Base-by-base conservation (phyloP, 2,888 invertebrate genomes). In the Stenichneumon culpator region DNA sequence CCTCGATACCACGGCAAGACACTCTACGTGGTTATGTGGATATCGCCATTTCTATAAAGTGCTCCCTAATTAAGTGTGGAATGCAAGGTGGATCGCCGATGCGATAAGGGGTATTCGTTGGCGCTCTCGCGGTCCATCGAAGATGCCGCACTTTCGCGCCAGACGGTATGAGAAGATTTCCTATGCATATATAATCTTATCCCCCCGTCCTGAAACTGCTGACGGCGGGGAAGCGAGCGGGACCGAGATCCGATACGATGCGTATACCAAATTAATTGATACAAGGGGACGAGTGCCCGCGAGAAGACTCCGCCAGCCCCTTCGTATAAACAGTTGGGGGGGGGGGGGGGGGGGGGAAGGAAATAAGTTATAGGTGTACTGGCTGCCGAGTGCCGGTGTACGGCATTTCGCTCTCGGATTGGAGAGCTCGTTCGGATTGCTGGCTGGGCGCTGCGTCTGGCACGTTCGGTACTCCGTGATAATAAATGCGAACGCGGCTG, bases 1-100 rank as follows among this genome's bases (percentile, higher is more conserved):
- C 32, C 44, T 50, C 69, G 7, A 25, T 60, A 60, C 28, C 5
- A 0, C 60, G 3, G 28, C 63, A 6, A 3, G 25, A 47, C 19
- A 32, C 19, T 60, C 36, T 11, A 72, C 6, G 28, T 11, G 25
- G 11, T 16, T 60, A 25, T 25, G 52, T 28, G 47, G 44, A 77
- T 84, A 80, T 77, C 52, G 69, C 16, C 36, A 69, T 74, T 75
- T 65, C 68, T 68, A 73, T 63, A 80, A 83, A 77, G 68, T 67
- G 75, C 68, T 83, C 68, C 83, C 85, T 86, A 83, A 86, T 86
- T 83, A 83, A 86, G 85, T 83, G 80, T 77, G 83, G 85, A 86
- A 86, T 86, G 83, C 77, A 9, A 63, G 67, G 83, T 73, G 85
- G 83, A 86, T 86, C 75, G 75, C 16, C 36, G 80, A 47, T 60